Evolutionary conservation across 2,888 invertebrate species (phyloP).

Genomic region (Archips crataeganus): DNA sequence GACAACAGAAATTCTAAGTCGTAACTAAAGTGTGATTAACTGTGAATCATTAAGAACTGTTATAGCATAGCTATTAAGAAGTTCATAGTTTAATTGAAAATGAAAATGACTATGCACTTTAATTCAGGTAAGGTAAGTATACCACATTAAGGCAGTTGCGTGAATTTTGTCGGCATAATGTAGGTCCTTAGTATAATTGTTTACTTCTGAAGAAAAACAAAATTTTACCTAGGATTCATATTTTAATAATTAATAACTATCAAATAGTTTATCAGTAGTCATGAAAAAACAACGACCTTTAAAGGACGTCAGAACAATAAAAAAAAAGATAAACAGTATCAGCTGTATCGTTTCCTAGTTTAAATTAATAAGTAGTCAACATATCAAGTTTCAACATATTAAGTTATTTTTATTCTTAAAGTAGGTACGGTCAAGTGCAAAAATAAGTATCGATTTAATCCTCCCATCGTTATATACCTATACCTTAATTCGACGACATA

Average conservation of each 20-base stretch:
- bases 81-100: no score
- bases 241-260: neutral
- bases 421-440: neutral
- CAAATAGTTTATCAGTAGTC: conserved; percentile 4
- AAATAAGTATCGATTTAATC: no score
- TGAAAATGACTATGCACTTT: no score
- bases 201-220: neutral
- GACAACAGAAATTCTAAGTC: no score
- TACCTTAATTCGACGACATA: no score
- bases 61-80: no score
- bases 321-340: conserved; percentile 22
- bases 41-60: no score
- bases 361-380: neutral
- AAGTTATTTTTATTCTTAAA: neutral
- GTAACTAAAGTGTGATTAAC: no score
- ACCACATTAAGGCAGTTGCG: no score
- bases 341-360: conserved; percentile 16
- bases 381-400: neutral
- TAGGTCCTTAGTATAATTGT: neutral
- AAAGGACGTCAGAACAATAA: conserved; percentile 27
- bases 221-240: neutral
- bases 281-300: conserved; percentile 14
- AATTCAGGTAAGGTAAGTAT: no score
- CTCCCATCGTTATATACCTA: no score
- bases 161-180: no score